Evolutionary conservation across 2,888 invertebrate genomes (phyloP).

Genomic region (Auanema sp.): DNA sequence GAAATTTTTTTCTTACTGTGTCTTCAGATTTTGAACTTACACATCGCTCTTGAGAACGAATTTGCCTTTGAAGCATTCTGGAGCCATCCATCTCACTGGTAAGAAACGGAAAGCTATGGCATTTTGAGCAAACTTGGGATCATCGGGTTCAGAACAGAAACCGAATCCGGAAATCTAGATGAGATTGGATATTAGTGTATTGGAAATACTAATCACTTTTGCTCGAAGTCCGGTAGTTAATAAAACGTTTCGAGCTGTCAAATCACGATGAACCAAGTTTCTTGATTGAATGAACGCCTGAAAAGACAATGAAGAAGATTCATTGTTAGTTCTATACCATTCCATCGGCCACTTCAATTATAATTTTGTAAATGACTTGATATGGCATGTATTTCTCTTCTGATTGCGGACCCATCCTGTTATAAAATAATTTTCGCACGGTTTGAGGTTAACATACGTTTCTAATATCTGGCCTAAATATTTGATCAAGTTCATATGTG

Average conservation of each 20-base stretch:
- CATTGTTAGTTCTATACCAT: constrained; percentile 23
- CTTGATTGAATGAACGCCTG: constrained; percentile 42
- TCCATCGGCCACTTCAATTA: constrained; percentile 45
- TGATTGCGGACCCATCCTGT: background rate
- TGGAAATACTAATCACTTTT: constrained; percentile 22
- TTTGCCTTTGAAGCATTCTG: constrained; percentile 45
- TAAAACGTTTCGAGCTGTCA: constrained; percentile 46
- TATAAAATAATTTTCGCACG: background rate
- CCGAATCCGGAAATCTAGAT: constrained; percentile 46
- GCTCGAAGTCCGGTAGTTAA: constrained; percentile 48
- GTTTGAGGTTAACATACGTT: constrained; percentile 30
- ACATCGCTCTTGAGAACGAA: constrained; percentile 40
- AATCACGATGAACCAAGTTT: constrained; percentile 45
- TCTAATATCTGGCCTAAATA: constrained; percentile 47
- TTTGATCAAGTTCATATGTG: constrained; percentile 50
- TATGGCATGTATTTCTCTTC: constrained; percentile 24
- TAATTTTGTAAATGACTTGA: constrained; percentile 37
- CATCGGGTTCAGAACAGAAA: constrained; percentile 44
- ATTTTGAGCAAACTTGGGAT: constrained; percentile 36
- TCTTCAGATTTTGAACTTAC: constrained; percentile 6
- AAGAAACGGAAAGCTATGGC: constrained; percentile 34
- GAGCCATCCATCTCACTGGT: constrained; percentile 48
- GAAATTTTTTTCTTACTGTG: constrained; percentile 9
- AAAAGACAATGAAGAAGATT: background rate
- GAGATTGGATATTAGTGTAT: background rate